Base-by-base conservation (phyloP, 2,797 vertebrate species). In the Rhynchonycteris naso region DNA sequence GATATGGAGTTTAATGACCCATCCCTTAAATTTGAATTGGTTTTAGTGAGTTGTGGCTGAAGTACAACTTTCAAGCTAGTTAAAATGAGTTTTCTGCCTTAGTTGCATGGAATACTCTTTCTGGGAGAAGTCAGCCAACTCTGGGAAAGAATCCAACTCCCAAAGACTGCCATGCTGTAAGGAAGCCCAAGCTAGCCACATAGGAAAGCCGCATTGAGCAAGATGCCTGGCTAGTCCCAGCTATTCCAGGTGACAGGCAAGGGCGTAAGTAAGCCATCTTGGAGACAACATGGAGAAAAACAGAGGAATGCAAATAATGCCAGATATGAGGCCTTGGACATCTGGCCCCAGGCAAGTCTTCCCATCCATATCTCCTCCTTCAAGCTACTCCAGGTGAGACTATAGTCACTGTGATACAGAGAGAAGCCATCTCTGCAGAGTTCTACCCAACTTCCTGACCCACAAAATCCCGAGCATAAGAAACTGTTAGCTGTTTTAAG, bases 241-340 rank as follows among this genome's bases (percentile, higher is more conserved):
- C 22, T 21, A 11, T 30, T 68, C 43, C 13, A 56, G 47, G 5
- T 12, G 7, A 1, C 16, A 74, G 28, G 4, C n/a, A 24, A 38
- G 33, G 10, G 22, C 58, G 28, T 3, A 1, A 74, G 5, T 30
- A 35, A 47, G 3, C 15, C 30, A 72, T 7, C 26, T 5, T n/a
- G 6, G 21, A 38, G 16, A 78, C 35, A 63, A 9, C 13, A 10
- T 4, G 13, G n/a, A 30, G 58, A 69, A 83, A 15, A 65, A 47
- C 15, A 26, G 6, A 68, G 33, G 43, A 47, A 54, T 12, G 2
- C 16, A 58, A 26, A 28, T 63, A 7, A 63, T 7, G 18, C 11
- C 16, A 16, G 33, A 47, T 24, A 43, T 5, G n/a, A 26, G 13
- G 5, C 4, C 4, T 15, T 2, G 3, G n/a, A 43, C 1, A 18